Conservation (phyloP, 2,797 vertebrate species). For the Alauda arvensis region DNA sequence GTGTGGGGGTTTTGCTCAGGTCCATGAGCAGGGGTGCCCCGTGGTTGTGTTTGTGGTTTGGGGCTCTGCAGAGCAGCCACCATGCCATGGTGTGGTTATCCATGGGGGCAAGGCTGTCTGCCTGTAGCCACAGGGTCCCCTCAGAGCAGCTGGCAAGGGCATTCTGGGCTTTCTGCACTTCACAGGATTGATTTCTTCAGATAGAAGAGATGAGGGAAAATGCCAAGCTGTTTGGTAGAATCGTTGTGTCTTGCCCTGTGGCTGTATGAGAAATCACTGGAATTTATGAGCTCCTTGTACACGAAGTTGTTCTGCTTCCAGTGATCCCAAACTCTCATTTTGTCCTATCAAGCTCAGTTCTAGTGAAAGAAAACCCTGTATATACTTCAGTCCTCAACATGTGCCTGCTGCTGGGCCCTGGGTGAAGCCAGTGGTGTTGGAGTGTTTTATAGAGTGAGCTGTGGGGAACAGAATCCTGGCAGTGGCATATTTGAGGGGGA, state of each 20-base stretch:
- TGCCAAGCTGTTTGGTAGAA: neutral
- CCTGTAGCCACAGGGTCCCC: rapidly evolving
- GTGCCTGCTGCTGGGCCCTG: neutral
- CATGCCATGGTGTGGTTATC: neutral
- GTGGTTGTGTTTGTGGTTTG: neutral
- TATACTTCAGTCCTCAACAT: neutral
- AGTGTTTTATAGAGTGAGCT: neutral
- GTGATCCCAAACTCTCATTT: rapidly evolving
- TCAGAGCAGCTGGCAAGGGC: neutral
- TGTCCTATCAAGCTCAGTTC: neutral
- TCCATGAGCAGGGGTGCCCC: rapidly evolving
- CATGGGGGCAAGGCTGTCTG: neutral
- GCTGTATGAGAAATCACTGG: neutral
- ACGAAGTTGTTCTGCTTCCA: neutral
- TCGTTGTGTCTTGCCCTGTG: neutral
- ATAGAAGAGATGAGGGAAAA: neutral
- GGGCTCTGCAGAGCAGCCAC: neutral
- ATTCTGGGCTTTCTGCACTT: neutral
- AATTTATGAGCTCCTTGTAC: neutral
- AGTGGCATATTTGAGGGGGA: neutral
- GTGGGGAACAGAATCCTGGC: neutral
- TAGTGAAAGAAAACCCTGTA: neutral
- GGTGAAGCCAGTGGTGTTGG: rapidly evolving
- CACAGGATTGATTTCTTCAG: neutral
- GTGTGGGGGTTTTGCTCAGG: too few relatives aligned